Percentiles rank a stretch among this genome's conserved stretches.
phyloP scores from a whole-genome alignment of 2,113 vertebrate species.

The Pandion haliaetus region DNA sequence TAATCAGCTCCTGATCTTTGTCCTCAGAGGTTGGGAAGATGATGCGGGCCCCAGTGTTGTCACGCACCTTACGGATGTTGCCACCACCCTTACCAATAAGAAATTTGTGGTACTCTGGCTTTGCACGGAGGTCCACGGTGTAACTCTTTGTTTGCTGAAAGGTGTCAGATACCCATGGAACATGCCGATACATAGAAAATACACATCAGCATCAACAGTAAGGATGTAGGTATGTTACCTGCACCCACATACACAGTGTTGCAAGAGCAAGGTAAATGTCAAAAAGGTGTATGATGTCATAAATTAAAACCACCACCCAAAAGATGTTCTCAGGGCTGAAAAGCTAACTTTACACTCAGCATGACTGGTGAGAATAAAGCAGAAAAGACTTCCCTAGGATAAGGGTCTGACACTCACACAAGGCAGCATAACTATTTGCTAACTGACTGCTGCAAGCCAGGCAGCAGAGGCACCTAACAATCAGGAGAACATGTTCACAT shows the following conservation, averaged over 20 bases:
- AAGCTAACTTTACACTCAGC: neutral
- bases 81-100: conserved; percentile 95
- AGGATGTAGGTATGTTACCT: neutral
- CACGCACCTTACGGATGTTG: conserved; percentile 96
- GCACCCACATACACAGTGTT: neutral
- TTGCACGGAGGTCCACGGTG: conserved; percentile 91
- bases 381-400: neutral
- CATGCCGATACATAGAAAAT: neutral
- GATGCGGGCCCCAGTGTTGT: conserved; percentile 93
- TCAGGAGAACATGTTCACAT: neutral
- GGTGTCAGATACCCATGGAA: neutral
- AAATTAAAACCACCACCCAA: neutral
- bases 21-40: conserved; percentile 93
- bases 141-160: conserved; percentile 95
- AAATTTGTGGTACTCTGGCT: conserved; percentile 98
- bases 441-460: neutral
- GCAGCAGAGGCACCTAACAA: neutral
- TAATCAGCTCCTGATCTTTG: conserved; percentile 96
- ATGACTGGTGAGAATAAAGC: neutral
- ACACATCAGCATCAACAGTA: neutral
- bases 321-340: neutral
- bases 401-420: neutral
- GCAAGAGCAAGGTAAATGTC: neutral
- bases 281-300: neutral
- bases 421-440: neutral